These are phyloP conservation scores for Synanthedon tipuliformis DNA, from an alignment of 2,888 invertebrate genomes.

Conservation along the genomic window DNA sequence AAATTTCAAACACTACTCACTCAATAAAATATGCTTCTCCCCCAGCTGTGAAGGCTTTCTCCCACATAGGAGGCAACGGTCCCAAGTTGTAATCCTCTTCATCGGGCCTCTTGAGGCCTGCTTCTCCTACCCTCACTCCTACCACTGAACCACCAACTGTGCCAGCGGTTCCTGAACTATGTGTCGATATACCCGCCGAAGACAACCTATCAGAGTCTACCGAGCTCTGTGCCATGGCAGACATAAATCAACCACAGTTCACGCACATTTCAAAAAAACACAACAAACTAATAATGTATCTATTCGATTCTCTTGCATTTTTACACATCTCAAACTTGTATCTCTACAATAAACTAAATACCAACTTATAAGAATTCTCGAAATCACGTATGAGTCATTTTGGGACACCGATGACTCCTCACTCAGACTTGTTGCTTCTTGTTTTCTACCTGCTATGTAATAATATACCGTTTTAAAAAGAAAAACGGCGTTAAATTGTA, in stretches of 20 bases:
- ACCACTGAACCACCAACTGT: constrained; percentile 61
- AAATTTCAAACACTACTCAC: constrained; percentile 65
- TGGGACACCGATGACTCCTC: constrained; percentile 34
- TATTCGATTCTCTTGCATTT: constrained; percentile 6
- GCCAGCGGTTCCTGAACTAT: constrained; percentile 60
- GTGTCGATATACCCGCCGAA: constrained; percentile 61
- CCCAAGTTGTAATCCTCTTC: constrained; percentile 85
- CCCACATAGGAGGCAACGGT: constrained; percentile 96
- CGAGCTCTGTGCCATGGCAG: constrained; percentile 52
- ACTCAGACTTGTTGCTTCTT: constrained; percentile 27
- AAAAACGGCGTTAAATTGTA: constrained; percentile 8
- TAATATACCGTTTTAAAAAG: constrained; percentile 29
- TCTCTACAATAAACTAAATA: constrained; percentile 8
- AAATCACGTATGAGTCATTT: constrained; percentile 61
- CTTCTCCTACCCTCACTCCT: constrained; percentile 53
- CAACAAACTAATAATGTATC: constrained; percentile 8
- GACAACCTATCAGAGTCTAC: constrained; percentile 63
- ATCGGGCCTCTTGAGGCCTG: constrained; percentile 58
- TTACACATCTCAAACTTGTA: constrained; percentile 7
- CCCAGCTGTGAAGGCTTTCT: constrained; percentile 95
- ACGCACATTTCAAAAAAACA: constrained; percentile 1
- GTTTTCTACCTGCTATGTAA: constrained; percentile 34
- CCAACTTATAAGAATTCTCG: constrained; percentile 22
- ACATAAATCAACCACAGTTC: constrained; percentile 3
- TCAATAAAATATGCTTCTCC: constrained; percentile 98